Conservation (phyloP, 2,113 vertebrate genomes). For the Podarcis cretensis region DNA sequence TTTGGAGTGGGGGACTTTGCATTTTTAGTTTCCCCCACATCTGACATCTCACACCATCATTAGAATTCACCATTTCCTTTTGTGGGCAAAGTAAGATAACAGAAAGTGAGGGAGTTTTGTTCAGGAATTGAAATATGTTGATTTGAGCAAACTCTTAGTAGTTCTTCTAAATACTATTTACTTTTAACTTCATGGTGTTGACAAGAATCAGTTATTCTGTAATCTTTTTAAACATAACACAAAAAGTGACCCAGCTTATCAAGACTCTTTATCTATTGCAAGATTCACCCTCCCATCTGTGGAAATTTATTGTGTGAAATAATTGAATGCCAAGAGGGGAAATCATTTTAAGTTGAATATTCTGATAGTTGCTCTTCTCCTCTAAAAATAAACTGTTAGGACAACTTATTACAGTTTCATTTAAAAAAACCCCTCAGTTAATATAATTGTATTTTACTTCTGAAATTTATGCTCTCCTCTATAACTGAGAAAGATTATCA, state of each 20-base stretch:
- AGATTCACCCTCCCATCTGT: background rate
- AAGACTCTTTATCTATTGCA: background rate
- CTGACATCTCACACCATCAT: background rate
- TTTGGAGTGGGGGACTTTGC: background rate
- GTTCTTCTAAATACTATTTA: background rate
- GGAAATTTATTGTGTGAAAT: background rate
- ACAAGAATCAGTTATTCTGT: background rate
- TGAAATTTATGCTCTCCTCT: background rate
- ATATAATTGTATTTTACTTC: background rate
- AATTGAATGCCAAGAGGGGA: background rate
- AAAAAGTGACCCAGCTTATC: background rate
- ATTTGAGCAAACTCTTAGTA: background rate
- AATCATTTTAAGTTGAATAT: background rate
- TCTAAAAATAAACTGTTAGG: background rate
- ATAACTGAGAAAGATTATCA: background rate
- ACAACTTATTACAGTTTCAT: background rate
- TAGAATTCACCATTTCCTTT: background rate
- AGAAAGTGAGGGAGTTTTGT: background rate
- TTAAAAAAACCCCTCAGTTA: background rate
- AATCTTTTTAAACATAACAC: background rate
- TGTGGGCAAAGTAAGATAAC: background rate
- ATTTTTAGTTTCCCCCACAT: background rate
- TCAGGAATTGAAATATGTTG: background rate
- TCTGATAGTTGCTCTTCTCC: background rate
- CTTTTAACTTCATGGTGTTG: background rate